Conservation (phyloP, 2,113 vertebrate species). For the Carollia perspicillata region DNA sequence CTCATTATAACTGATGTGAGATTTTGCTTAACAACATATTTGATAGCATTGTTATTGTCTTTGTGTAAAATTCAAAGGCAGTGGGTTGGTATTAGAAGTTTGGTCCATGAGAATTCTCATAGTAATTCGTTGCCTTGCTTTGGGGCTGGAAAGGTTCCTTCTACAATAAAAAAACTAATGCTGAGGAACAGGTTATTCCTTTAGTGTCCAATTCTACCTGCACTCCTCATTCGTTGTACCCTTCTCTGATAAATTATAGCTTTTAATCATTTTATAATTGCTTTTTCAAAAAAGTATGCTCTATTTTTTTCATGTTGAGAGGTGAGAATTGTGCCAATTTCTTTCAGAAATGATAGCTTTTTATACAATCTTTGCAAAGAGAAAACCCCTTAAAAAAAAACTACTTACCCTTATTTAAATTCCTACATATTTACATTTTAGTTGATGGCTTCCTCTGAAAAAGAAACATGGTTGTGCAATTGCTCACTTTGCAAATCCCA, state of each 20-base stretch:
- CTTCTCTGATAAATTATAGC: neutral
- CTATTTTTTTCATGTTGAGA: neutral
- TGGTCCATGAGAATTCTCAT: neutral
- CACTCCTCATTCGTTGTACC: neutral
- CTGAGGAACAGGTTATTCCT: neutral
- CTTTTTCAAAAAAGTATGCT: neutral
- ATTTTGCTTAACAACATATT: neutral
- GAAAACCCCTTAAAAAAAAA: neutral
- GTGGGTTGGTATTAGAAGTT: neutral
- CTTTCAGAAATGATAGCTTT: neutral
- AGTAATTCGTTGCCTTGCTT: neutral
- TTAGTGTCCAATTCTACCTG: neutral
- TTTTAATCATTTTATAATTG: conserved; percentile 40
- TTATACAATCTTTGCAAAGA: neutral
- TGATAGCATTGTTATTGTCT: neutral
- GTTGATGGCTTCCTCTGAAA: conserved; percentile 61
- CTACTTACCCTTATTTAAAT: neutral
- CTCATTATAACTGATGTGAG: neutral
- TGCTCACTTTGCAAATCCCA: conserved; percentile 63
- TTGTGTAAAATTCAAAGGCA: neutral
- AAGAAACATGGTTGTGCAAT: conserved; percentile 55
- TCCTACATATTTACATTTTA: conserved; percentile 45
- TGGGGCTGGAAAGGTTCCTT: neutral
- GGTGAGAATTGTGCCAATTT: neutral
- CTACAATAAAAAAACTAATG: neutral